A percentile compares a stretch with the other conserved stretches of the same genome.
Evolutionary conservation across 2,113 vertebrate species (phyloP).

Genomic region (Cyrtonyx montezumae): DNA sequence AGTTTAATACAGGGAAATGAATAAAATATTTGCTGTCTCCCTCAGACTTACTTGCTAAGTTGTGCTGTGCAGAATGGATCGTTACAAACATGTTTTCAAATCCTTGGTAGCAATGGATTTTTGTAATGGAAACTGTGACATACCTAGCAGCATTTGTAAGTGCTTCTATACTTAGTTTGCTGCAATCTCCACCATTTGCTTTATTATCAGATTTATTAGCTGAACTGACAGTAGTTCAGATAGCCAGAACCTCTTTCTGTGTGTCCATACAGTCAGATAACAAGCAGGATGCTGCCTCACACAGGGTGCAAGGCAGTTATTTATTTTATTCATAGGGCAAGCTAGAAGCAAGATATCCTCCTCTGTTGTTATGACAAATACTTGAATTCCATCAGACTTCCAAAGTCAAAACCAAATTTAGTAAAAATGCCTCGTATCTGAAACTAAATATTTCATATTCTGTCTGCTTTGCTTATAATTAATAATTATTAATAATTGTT

Average conservation of each 20-base stretch:
- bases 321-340: background rate
- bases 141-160: background rate
- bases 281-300: background rate
- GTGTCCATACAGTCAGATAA: background rate
- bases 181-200: background rate
- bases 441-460: background rate
- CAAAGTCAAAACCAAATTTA: background rate
- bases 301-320: background rate
- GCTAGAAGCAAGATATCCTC: background rate
- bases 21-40: background rate
- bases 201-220: background rate
- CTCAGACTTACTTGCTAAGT: background rate
- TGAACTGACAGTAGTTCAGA: background rate
- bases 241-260: background rate
- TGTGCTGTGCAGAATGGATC: background rate
- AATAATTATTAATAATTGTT: background rate
- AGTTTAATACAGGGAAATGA: background rate
- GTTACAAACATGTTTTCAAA: background rate
- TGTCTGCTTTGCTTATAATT: background rate
- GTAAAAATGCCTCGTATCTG: background rate
- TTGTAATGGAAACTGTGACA: slow-evolving; percentile 17
- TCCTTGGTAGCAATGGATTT: background rate
- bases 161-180: background rate
- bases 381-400: background rate
- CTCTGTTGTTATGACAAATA: background rate